phyloP scores from a whole-genome alignment of 2,888 invertebrate species.

The Morpho deidamia region DNA sequence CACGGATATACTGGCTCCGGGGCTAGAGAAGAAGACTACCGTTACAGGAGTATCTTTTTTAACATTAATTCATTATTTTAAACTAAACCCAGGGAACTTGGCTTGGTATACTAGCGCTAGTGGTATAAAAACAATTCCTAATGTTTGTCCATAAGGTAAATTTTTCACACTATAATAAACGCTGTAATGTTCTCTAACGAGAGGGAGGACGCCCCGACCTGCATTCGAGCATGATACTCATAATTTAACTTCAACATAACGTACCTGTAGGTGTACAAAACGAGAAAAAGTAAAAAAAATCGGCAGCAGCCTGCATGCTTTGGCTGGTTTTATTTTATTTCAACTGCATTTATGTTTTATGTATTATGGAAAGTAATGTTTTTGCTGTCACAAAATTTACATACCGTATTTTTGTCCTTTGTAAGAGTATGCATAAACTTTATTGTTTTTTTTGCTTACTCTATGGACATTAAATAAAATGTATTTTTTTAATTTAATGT shows the following conservation, averaged over 20 bases:
- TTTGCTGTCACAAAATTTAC: constrained; percentile 1
- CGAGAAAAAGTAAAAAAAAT: constrained; percentile 1
- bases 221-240: not conserved
- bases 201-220: not conserved
- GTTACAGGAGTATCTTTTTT: too few relatives aligned
- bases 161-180: too few relatives aligned
- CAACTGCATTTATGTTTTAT: constrained; percentile 3
- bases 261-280: not conserved
- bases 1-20: too few relatives aligned
- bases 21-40: too few relatives aligned
- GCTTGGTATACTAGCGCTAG: too few relatives aligned
- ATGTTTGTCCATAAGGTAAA: too few relatives aligned
- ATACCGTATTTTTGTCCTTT: not conserved
- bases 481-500: too few relatives aligned
- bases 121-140: too few relatives aligned
- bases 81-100: too few relatives aligned
- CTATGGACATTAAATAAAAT: too few relatives aligned
- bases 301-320: not conserved
- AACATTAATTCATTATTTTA: too few relatives aligned
- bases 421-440: not conserved
- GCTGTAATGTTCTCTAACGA: too few relatives aligned
- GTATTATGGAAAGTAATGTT: constrained; percentile 2
- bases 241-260: not conserved
- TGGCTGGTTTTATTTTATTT: constrained; percentile 3
- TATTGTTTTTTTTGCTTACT: not conserved